Base-by-base conservation (phyloP, 1,140 invertebrate genomes). In the Brachionus sp. region DNA sequence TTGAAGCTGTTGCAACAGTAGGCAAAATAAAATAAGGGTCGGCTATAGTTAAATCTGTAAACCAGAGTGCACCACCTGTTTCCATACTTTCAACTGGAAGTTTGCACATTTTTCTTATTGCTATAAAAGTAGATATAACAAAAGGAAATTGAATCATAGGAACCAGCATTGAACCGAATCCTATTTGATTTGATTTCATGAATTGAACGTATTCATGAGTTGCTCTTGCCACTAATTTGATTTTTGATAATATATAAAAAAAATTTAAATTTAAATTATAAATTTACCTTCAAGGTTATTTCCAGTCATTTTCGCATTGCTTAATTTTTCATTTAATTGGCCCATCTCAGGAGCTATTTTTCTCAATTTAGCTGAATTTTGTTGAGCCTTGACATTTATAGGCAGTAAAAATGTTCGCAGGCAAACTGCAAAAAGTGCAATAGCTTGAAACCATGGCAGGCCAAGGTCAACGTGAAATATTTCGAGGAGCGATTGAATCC, bases 21-120 rank as follows among this genome's bases (percentile, higher is more conserved):
- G 97, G 97, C 80, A 99, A 88, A 19, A 94, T 83, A 86, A 93
- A 98, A 88, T 91, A 95, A 10, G 95, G 95, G 91, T 99, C 97
- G 33, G 93, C 89, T 7, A 95, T 85, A 4, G 95, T 96, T 12
- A 99, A 91, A 91, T 99, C 95, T 0, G 91, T 90, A 87, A 98
- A 96, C 97, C 97, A 99, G 75, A 90, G 92, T 0, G 95, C 83
- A 3, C 97, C 97, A n/a, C 96, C 97, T 23, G 91, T 89, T 84
- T 92, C 92, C 91, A 98, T 91, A 87, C 94, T 95, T 78, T 94
- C 93, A 10, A 98, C 92, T 1, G 95, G 96, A 9, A 93, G 89
- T 86, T 93, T 93, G 0, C 95, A 92, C 95, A 98, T 97, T 86
- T 86, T 84, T 86, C 93, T 90, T 10, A 98, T 87, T 0, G 92